Evolutionary conservation across 2,888 invertebrate species (phyloP).

Genomic region (Alcis repandata): DNA sequence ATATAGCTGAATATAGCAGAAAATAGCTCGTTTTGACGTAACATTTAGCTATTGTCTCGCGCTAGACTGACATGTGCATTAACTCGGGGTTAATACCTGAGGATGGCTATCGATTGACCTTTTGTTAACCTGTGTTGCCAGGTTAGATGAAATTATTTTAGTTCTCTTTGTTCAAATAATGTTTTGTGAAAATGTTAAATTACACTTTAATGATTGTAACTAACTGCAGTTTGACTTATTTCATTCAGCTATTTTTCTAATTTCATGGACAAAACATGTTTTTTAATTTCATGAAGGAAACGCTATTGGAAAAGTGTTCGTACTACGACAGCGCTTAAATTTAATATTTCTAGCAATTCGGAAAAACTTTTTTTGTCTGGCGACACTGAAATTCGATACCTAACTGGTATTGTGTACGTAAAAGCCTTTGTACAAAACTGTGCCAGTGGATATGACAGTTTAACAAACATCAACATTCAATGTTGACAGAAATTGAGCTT

Average conservation of each 20-base stretch:
- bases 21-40: conserved; percentile 11
- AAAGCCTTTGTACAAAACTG: neutral
- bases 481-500: neutral
- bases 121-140: neutral
- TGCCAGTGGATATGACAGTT: neutral
- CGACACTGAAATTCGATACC: neutral
- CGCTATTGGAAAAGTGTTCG: too few relatives aligned
- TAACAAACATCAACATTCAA: neutral
- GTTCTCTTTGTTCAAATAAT: neutral
- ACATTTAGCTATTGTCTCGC: conserved; percentile 29
- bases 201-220: too few relatives aligned
- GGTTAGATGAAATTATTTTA: neutral
- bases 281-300: too few relatives aligned
- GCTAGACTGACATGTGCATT: conserved; percentile 30
- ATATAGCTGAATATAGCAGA: neutral
- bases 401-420: neutral
- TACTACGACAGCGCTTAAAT: too few relatives aligned
- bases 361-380: neutral
- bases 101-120: conserved; percentile 4
- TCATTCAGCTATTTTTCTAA: too few relatives aligned
- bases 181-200: too few relatives aligned
- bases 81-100: conserved; percentile 23
- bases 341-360: too few relatives aligned
- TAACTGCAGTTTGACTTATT: too few relatives aligned
- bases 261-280: too few relatives aligned